A percentile compares a stretch with the other conserved stretches of the same genome.
Conservation (phyloP, 2,888 invertebrate genomes). For the Himalopsyche japonica region DNA sequence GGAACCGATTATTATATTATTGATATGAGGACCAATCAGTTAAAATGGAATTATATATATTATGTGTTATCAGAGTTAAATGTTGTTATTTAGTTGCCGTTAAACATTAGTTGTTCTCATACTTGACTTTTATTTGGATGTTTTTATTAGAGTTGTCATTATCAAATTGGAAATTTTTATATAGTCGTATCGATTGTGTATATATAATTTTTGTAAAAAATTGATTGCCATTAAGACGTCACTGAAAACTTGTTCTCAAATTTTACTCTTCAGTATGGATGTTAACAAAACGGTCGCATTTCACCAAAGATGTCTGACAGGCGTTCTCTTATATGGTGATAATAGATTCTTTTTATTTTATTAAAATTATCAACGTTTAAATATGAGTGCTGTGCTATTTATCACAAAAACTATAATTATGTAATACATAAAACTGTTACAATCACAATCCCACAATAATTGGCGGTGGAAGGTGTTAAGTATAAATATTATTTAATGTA, state of each 20-base stretch:
- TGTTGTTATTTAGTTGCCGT: background rate
- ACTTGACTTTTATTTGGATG: background rate
- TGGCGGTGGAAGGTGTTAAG: no score
- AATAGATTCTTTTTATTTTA: background rate
- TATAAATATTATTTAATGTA: no score
- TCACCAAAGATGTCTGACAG: background rate
- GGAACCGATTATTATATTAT: constrained; percentile 1
- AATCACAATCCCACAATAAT: no score
- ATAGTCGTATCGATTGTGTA: background rate
- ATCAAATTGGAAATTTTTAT: background rate
- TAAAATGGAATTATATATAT: background rate
- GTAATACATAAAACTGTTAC: no score
- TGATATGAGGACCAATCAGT: constrained; percentile 1
- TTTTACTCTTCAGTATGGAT: background rate
- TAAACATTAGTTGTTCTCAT: background rate
- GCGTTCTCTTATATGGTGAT: no score
- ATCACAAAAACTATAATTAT: no score
- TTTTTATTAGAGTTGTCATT: background rate
- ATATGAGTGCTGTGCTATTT: no score
- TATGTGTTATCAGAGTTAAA: background rate
- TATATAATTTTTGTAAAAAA: background rate
- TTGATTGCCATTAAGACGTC: background rate
- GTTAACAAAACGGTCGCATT: background rate
- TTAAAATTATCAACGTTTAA: no score
- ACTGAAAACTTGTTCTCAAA: background rate